These are phyloP conservation scores for Coelopa pilipes DNA, from an alignment of 2,888 invertebrate species.

Conservation along the genomic window DNA sequence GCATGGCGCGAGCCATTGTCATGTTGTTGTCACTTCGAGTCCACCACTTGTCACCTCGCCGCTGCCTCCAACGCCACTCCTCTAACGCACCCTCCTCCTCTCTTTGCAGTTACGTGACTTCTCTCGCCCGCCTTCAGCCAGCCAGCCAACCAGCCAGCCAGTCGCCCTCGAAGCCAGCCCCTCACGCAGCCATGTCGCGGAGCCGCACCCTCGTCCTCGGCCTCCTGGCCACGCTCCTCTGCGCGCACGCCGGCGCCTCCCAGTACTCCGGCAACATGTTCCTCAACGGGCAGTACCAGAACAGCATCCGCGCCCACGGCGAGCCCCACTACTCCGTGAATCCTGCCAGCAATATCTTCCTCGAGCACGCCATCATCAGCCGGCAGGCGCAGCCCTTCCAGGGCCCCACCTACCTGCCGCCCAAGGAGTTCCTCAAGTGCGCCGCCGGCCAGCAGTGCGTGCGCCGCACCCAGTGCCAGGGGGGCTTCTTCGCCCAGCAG, in stretches of 20 bases:
- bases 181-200: constrained; percentile 47
- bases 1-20: no score
- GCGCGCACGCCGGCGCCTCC: constrained; percentile 40
- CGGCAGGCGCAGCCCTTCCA: constrained; percentile 60
- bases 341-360: constrained; percentile 57
- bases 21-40: not conserved
- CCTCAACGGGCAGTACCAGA: constrained; percentile 62
- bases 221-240: constrained; percentile 48
- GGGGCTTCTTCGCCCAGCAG: constrained; percentile 56
- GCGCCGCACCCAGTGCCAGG: constrained; percentile 56
- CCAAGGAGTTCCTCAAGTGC: constrained; percentile 58
- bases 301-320: constrained; percentile 52
- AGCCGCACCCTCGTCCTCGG: constrained; percentile 50
- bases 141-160: not conserved
- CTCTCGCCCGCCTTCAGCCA: not conserved
- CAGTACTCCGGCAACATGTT: constrained; percentile 61
- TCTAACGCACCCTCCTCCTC: not conserved
- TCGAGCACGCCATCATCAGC: constrained; percentile 62
- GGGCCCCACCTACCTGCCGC: constrained; percentile 61
- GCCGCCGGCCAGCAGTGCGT: constrained; percentile 61
- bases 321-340: constrained; percentile 53
- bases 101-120: constrained; percentile 11
- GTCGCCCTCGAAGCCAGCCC: not conserved
- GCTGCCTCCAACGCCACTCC: no score
- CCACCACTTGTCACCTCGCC: no score